phyloP scores from a whole-genome alignment of 2,888 invertebrate species.

The Nebria brevicollis region DNA sequence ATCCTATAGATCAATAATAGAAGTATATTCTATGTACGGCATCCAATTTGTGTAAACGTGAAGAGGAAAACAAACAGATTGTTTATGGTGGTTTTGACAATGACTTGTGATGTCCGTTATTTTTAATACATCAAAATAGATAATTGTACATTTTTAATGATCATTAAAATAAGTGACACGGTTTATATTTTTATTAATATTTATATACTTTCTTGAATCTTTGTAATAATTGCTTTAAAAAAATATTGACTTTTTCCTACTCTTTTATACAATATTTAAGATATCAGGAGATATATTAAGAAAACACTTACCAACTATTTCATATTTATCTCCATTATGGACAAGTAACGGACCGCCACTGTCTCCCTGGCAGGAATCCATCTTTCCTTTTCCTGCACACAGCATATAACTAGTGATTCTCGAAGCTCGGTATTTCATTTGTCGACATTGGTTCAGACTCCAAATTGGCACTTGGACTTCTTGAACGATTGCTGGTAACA shows the following conservation, averaged over 20 bases:
- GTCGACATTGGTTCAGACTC: conserved; percentile 80
- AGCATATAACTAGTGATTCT: conserved; percentile 87
- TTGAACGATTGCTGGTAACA: conserved; percentile 80
- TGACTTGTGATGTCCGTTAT: too few species aligned
- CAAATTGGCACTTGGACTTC: conserved; percentile 88
- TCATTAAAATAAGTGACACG: too few species aligned
- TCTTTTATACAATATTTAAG: not conserved
- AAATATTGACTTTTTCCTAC: not conserved
- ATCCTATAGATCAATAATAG: too few species aligned
- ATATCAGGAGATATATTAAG: not conserved
- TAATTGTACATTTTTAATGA: too few species aligned
- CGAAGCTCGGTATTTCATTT: conserved; percentile 84
- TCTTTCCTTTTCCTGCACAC: conserved; percentile 82
- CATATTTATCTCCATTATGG: conserved; percentile 79
- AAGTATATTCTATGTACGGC: too few species aligned
- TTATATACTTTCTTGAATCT: not conserved
- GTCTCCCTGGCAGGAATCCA: conserved; percentile 90
- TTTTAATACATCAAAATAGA: too few species aligned
- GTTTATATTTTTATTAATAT: too few species aligned
- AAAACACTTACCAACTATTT: conserved; percentile 76
- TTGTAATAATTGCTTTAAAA: conserved; percentile 10
- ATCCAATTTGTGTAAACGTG: too few species aligned
- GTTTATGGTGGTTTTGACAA: too few species aligned
- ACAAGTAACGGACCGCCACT: conserved; percentile 86
- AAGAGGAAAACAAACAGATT: too few species aligned